Evolutionary conservation across 30 jellyfish, hydroid and myxozoan species (phyloP).

Genomic region (Turritopsis dohrnii): DNA sequence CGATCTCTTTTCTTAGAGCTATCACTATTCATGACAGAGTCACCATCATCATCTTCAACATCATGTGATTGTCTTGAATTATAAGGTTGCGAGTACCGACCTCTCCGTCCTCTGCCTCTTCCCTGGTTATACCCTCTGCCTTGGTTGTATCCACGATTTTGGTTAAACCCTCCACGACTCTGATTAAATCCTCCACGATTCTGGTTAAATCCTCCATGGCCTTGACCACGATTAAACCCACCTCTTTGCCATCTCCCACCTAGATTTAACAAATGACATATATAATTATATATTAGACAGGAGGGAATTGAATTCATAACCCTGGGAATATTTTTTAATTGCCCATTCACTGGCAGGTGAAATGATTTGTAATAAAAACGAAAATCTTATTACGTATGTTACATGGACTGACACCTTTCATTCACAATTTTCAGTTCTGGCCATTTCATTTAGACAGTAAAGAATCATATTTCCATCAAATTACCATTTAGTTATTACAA

Average conservation of each 20-base stretch:
- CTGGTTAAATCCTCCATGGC: slow-evolving; percentile 40
- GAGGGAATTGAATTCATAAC: neutral
- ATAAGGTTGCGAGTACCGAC: slow-evolving; percentile 28
- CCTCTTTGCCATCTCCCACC: slow-evolving; percentile 20
- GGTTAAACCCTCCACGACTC: neutral
- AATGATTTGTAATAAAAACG: too few relatives aligned
- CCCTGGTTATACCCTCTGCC: slow-evolving; percentile 42
- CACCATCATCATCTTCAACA: slow-evolving; percentile 62
- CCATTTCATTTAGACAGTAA: too few relatives aligned
- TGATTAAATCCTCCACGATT: slow-evolving; percentile 36
- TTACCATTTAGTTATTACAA: too few relatives aligned
- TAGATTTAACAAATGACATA: neutral
- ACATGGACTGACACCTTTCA: too few relatives aligned
- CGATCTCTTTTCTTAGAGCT: slow-evolving; percentile 12
- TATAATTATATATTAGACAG: neutral
- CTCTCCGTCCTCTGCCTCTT: slow-evolving; percentile 42
- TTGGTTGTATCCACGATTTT: neutral
- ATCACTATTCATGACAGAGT: slow-evolving; percentile 47
- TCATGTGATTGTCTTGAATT: slow-evolving; percentile 41
- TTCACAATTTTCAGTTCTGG: too few relatives aligned
- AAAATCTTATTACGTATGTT: too few relatives aligned
- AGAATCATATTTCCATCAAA: too few relatives aligned
- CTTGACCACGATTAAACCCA: slow-evolving; percentile 46
- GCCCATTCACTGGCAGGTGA: too few relatives aligned
- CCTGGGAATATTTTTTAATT: too few relatives aligned